Evolutionary conservation across 2,113 vertebrate genomes (phyloP).

Genomic region (Chaetura pelagica): DNA sequence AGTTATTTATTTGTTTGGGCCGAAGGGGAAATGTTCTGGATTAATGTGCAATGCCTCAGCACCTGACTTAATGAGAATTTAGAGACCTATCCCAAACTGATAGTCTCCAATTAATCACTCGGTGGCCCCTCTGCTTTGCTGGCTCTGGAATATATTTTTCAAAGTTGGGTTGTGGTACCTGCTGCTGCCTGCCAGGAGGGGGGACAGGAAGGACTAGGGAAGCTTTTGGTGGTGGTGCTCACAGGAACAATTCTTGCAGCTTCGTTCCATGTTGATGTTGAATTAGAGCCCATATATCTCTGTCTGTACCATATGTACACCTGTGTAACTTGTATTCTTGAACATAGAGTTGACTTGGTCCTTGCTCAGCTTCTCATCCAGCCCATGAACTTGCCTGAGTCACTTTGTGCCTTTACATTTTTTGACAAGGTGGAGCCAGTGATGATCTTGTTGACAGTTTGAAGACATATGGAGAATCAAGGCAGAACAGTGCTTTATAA

Average conservation of each 20-base stretch:
- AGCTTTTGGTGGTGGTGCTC: neutral
- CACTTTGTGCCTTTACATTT: neutral
- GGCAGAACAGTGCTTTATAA: slow-evolving; percentile 33
- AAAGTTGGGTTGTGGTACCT: neutral
- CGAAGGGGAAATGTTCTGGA: slow-evolving; percentile 79
- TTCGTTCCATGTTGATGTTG: fast-evolving
- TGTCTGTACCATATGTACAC: fast-evolving
- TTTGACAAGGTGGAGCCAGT: neutral
- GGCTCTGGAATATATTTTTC: neutral
- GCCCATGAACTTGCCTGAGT: neutral
- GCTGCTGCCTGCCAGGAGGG: neutral
- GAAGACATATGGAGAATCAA: slow-evolving; percentile 32
- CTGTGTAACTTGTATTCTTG: neutral
- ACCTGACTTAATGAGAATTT: slow-evolving; percentile 80
- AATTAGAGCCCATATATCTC: fast-evolving
- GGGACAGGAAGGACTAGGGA: neutral
- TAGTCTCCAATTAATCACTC: slow-evolving; percentile 73
- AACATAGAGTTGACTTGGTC: neutral
- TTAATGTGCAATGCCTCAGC: slow-evolving; percentile 78
- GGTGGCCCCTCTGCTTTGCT: slow-evolving; percentile 37
- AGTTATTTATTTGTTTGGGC: slow-evolving; percentile 81
- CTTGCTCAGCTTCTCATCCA: neutral
- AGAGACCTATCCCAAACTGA: slow-evolving; percentile 74
- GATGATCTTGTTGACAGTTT: slow-evolving; percentile 19
- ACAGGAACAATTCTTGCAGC: neutral